Base-by-base conservation (phyloP, 2,113 vertebrate genomes). In the Australoheros scitulus region DNA sequence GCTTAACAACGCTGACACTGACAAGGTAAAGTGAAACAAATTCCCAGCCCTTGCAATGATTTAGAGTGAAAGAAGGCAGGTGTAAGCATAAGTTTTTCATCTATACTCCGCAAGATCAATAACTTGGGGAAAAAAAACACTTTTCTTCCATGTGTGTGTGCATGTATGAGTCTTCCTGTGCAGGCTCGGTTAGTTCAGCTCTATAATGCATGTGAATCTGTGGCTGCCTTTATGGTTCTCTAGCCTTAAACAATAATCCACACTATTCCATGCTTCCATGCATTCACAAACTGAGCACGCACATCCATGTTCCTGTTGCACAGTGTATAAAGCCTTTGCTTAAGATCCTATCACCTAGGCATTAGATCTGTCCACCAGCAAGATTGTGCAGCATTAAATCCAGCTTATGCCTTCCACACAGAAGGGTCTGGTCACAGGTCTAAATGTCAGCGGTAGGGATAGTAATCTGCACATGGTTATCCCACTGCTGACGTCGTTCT, bases 1-100 rank as follows among this genome's bases (percentile, higher is more conserved):
- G 84, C 92, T 96, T 79, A 97, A 96, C 96, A 97, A 96, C 82
- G 94, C 96, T 0, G 95, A 97, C 83, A 92, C 88, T 1, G 95
- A 97, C 88, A 96, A 97, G 97, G 98, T 98, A 96, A 87, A 83
- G 22, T 10, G 20, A 89, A 82, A 58, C 15, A 56, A 76, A 83
- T 36, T 10, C 47, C 58, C 65, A 76, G 38, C 10, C 14, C 15
- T 38, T 34, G 38, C 52, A 76, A 26, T 24, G 1, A 47, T 75
- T 26, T 24, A 1, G 3, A 61, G 18, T 14, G 36, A n/a, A 38
- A 70, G 10, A 72, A 18, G 41, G 74, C 17, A 68, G 70, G 47
- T 58, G 24, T 76, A 24, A 2, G 43, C 22, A 13, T 24, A 14
- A 2, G 32, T 11, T 41, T 14, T 65, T 5, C 15, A 36, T 1